These are phyloP conservation scores for Neodiprion virginianus DNA, from an alignment of 1,140 invertebrate species.

Conservation along the genomic window DNA sequence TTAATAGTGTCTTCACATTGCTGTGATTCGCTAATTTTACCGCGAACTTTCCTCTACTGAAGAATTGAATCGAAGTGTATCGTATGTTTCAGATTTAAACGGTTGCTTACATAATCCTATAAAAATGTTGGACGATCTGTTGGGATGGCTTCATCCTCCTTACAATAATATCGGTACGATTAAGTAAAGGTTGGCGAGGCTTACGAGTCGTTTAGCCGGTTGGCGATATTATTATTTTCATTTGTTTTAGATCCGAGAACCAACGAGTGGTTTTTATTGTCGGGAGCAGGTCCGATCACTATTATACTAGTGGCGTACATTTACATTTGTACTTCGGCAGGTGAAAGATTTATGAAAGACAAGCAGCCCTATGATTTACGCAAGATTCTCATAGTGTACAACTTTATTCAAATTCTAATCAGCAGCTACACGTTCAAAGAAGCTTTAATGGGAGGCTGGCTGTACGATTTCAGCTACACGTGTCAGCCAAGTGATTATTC, in stretches of 20 bases:
- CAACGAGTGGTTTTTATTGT: constrained; percentile 83
- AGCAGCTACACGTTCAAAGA: constrained; percentile 77
- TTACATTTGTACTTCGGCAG: constrained; percentile 76
- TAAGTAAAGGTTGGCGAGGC: too few species aligned
- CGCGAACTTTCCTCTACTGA: too few species aligned
- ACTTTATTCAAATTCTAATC: constrained; percentile 77
- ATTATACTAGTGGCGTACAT: constrained; percentile 77
- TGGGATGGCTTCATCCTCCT: too few species aligned
- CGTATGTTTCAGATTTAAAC: too few species aligned
- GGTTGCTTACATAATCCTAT: too few species aligned
- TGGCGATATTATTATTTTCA: too few species aligned
- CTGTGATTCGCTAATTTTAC: too few species aligned
- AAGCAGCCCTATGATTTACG: constrained; percentile 83
- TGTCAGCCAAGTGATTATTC: constrained; percentile 88
- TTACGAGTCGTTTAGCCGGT: too few species aligned
- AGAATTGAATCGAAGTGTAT: too few species aligned
- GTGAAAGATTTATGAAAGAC: constrained; percentile 85
- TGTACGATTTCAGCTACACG: constrained; percentile 75
- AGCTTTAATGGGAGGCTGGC: constrained; percentile 69
- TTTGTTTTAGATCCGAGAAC: constrained; percentile 81
- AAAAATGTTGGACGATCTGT: too few species aligned
- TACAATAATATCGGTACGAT: too few species aligned
- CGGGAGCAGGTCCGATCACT: constrained; percentile 77
- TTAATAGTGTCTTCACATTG: too few species aligned
- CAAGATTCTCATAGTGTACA: constrained; percentile 80